A percentile compares a stretch with the other conserved stretches of the same genome.
Evolutionary conservation across 2,888 invertebrate species (phyloP).

Genomic region (Tenthredo amoena): DNA sequence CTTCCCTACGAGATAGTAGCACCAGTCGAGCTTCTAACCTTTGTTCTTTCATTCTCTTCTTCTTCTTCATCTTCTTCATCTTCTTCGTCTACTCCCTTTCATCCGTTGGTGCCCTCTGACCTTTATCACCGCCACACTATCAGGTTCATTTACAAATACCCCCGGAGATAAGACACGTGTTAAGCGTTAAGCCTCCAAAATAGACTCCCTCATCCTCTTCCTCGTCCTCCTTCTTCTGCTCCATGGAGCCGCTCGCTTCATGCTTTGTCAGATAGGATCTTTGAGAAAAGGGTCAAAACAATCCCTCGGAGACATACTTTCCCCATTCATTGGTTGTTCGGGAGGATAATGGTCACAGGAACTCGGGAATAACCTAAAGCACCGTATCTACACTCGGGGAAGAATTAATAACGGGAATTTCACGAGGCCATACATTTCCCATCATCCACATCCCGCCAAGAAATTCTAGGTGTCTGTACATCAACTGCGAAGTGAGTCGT

Average conservation of each 20-base stretch:
- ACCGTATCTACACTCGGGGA: not conserved
- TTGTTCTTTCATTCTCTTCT: constrained; percentile 15
- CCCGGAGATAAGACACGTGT: constrained; percentile 49
- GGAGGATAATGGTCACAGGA: not conserved
- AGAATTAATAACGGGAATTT: constrained; percentile 3
- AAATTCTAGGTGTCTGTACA: not conserved
- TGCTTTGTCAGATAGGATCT: constrained; percentile 20
- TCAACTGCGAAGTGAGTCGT: not conserved
- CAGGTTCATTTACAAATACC: constrained; percentile 48
- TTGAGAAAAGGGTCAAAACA: constrained; percentile 20
- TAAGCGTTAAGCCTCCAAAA: constrained; percentile 40
- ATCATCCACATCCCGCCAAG: not conserved
- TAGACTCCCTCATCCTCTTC: constrained; percentile 1
- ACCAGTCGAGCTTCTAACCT: not conserved
- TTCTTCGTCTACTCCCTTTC: not conserved
- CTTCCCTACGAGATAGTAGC: not conserved
- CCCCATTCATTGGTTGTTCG: constrained; percentile 10
- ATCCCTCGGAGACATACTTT: constrained; percentile 27
- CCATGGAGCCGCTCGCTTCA: not conserved
- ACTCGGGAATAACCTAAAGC: not conserved
- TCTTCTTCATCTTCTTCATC: not conserved
- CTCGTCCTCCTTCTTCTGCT: not conserved
- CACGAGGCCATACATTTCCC: not conserved
- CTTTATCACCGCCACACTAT: constrained; percentile 31
- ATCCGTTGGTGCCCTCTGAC: not conserved